phyloP scores from a whole-genome alignment of 2,113 vertebrate species.

The Rhagologus leucostigma region DNA sequence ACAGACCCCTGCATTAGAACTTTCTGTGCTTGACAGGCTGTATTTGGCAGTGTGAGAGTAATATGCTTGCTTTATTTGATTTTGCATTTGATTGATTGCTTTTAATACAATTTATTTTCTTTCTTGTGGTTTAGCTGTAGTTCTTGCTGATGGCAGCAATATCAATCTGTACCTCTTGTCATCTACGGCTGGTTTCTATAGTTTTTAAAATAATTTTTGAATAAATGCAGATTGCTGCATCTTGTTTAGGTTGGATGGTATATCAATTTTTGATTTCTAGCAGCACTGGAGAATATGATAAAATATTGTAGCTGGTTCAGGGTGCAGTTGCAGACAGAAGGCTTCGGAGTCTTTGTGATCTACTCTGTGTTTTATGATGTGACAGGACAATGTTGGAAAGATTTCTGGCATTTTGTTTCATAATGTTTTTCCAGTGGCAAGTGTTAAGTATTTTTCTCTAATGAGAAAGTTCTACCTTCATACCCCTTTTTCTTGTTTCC shows the following conservation, averaged over 20 bases:
- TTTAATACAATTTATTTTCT: slow-evolving; percentile 28
- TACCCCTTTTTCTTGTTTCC: background rate
- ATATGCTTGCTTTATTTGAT: slow-evolving; percentile 6
- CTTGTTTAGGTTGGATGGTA: background rate
- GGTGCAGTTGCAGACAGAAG: background rate
- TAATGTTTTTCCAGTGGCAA: background rate
- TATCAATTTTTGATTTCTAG: background rate
- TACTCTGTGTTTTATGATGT: background rate
- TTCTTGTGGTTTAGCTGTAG: background rate
- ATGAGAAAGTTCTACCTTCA: background rate
- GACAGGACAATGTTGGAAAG: background rate
- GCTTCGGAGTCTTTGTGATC: background rate
- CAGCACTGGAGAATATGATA: background rate
- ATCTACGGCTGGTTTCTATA: background rate
- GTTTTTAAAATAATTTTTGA: background rate
- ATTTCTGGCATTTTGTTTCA: background rate
- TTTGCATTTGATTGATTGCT: background rate
- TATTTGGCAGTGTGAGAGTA: background rate
- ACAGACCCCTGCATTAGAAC: background rate
- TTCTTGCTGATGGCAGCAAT: slow-evolving; percentile 18
- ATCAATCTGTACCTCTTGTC: background rate
- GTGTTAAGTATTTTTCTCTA: background rate
- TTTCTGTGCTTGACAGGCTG: background rate
- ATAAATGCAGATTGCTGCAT: background rate
- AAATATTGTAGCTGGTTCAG: background rate